These are phyloP conservation scores for Sebastolobus altivelis DNA, from an alignment of 2,797 vertebrate species.

Conservation along the genomic window DNA sequence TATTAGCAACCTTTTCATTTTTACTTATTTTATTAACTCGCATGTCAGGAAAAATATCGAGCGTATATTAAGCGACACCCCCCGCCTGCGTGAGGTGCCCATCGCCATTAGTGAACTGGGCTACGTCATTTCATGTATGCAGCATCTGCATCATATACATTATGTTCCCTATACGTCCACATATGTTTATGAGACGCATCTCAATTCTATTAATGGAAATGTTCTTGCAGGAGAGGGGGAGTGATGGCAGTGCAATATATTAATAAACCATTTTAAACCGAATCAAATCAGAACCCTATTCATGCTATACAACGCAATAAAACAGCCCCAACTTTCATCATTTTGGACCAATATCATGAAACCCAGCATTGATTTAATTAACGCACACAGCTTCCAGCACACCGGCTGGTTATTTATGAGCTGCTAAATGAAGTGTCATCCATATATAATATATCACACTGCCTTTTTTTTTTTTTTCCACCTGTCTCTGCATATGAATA, in stretches of 20 bases:
- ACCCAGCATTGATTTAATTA: slow-evolving; percentile 16
- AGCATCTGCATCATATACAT: slow-evolving; percentile 78
- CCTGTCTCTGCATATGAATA: slow-evolving; percentile 57
- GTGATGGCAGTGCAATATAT: background rate
- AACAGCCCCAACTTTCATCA: background rate
- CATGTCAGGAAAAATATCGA: background rate
- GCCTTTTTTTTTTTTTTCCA: slow-evolving; percentile 18
- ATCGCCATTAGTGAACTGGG: slow-evolving; percentile 76
- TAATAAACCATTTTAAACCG: background rate
- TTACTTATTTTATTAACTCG: background rate
- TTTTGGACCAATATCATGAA: background rate
- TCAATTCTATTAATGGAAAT: background rate
- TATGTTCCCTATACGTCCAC: slow-evolving; percentile 51
- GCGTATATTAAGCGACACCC: slow-evolving; percentile 46
- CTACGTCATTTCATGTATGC: slow-evolving; percentile 81
- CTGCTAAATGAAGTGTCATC: slow-evolving; percentile 17
- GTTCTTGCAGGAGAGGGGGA: background rate
- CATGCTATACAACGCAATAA: background rate
- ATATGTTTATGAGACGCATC: slow-evolving; percentile 29
- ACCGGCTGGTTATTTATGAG: slow-evolving; percentile 27
- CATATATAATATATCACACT: slow-evolving; percentile 24
- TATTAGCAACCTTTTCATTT: background rate
- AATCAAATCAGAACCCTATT: background rate
- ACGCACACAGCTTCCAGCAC: slow-evolving; percentile 6
- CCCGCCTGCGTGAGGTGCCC: slow-evolving; percentile 57